These are phyloP conservation scores for Syngnathus rostellatus DNA, from an alignment of 2,797 vertebrate genomes.

Conservation along the genomic window DNA sequence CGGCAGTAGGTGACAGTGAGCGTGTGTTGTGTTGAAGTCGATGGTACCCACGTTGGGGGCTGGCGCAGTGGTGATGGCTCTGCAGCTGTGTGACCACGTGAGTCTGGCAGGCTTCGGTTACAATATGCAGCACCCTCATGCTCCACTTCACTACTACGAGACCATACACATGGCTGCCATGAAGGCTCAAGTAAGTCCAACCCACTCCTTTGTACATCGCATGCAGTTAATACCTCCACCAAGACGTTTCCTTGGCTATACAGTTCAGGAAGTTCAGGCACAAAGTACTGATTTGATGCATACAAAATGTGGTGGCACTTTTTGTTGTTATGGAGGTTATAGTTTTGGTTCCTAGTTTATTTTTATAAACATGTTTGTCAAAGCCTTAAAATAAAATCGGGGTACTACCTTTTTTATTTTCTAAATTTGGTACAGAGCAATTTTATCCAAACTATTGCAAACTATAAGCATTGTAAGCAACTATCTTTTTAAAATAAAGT, in stretches of 20 bases:
- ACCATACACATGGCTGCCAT: constrained; percentile 64
- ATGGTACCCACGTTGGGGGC: constrained; percentile 69
- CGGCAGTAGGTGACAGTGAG: background rate
- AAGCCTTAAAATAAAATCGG: too few relatives aligned
- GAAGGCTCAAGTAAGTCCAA: constrained; percentile 52
- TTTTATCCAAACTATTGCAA: too few relatives aligned
- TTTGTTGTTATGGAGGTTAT: too few relatives aligned
- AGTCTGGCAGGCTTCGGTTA: constrained; percentile 76
- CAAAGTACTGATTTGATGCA: background rate
- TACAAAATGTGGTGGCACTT: background rate
- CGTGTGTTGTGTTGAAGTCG: constrained; percentile 14
- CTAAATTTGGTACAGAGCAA: too few relatives aligned
- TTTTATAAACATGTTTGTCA: too few relatives aligned
- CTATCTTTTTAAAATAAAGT: too few relatives aligned
- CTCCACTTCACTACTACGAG: constrained; percentile 75
- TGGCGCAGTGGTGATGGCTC: constrained; percentile 65
- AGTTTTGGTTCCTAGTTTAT: too few relatives aligned
- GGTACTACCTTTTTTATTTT: too few relatives aligned
- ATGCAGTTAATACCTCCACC: background rate
- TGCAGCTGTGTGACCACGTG: constrained; percentile 76
- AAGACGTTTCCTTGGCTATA: background rate
- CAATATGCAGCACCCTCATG: constrained; percentile 62
- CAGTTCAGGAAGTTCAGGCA: background rate
- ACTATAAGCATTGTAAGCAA: too few relatives aligned
- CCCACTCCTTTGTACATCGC: background rate